These are phyloP conservation scores for Oncopodura yosiiana DNA, from an alignment of 1,140 invertebrate species.

Conservation along the genomic window DNA sequence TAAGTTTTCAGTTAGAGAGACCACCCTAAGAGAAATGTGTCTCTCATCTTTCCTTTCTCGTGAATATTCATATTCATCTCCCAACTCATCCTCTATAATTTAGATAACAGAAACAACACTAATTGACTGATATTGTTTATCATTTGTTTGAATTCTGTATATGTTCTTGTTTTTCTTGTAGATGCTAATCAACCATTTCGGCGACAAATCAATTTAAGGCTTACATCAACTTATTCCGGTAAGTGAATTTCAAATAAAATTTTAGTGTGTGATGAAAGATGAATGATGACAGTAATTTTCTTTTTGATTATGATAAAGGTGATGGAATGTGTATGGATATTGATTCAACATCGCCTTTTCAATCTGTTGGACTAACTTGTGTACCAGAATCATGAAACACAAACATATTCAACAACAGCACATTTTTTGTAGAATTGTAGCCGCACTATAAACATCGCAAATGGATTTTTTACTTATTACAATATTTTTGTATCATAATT, in stretches of 20 bases:
- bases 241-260: not conserved
- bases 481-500: too few species aligned
- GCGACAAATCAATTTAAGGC: constrained; percentile 33
- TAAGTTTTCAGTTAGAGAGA: too few species aligned
- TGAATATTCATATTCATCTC: not conserved
- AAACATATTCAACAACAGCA: not conserved
- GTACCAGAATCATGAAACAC: not conserved
- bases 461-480: too few species aligned
- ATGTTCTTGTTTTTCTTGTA: not conserved
- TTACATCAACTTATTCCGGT: constrained; percentile 28
- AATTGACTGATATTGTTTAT: constrained; percentile 11
- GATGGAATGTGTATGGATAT: constrained; percentile 2
- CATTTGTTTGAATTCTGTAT: not conserved
- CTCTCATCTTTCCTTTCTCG: too few species aligned
- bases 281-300: not conserved
- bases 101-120: not conserved
- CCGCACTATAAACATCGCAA: too few species aligned
- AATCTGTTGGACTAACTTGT: not conserved
- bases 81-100: not conserved
- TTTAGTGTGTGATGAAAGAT: not conserved
- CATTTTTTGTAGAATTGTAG: not conserved
- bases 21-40: too few species aligned
- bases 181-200: constrained; percentile 29
- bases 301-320: too few species aligned
- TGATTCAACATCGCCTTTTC: not conserved